These are phyloP conservation scores for Gymnarchus niloticus DNA, from an alignment of 2,113 vertebrate genomes.

Conservation along the genomic window DNA sequence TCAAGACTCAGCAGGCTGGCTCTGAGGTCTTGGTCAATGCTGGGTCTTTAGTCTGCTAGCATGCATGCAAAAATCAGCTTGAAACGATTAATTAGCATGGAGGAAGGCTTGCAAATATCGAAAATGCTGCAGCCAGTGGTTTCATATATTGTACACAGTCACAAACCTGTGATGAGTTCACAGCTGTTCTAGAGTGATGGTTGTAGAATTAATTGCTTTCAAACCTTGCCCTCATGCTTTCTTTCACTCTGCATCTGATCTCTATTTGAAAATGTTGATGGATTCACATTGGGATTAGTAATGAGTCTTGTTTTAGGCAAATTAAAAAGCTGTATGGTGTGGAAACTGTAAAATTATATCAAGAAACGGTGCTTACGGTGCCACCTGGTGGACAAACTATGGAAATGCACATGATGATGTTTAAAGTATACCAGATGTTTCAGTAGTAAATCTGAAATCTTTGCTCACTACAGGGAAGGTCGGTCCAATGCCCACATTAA, in stretches of 20 bases:
- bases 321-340: not conserved
- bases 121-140: not conserved
- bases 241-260: not conserved
- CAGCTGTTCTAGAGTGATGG: not conserved
- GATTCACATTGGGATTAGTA: not conserved
- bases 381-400: constrained; percentile 54
- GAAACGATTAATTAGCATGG: not conserved
- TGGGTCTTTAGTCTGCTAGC: not conserved
- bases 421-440: not conserved
- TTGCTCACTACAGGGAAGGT: constrained; percentile 76
- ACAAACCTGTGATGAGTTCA: not conserved
- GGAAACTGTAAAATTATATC: not conserved
- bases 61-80: not conserved
- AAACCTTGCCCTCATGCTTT: not conserved
- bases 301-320: constrained; percentile 7
- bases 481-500: constrained; percentile 88
- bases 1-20: not conserved
- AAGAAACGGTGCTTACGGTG: constrained; percentile 38
- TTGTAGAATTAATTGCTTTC: not conserved
- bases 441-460: not conserved
- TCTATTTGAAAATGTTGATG: not conserved
- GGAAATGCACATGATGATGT: not conserved
- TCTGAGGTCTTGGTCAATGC: not conserved
- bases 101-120: not conserved
- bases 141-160: not conserved